A percentile compares a stretch with the other conserved stretches of the same genome.
phyloP scores from a whole-genome alignment of 2,888 invertebrate genomes.

The Philaethria dido region DNA sequence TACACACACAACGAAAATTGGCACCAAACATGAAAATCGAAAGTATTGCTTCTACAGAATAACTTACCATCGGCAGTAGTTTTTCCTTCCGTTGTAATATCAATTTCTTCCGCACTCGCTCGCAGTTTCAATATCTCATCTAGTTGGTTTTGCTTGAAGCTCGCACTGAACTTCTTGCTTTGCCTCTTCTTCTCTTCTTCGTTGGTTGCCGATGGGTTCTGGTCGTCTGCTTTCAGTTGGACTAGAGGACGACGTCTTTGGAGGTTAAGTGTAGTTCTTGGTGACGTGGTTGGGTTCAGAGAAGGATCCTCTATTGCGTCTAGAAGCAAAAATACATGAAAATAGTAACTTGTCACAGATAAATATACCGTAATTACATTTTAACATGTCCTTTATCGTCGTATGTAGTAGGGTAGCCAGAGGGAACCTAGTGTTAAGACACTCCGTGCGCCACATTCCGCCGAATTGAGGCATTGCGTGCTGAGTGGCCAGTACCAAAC shows the following conservation, averaged over 20 bases:
- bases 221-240: conserved; percentile 67
- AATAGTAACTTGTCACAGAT: no score
- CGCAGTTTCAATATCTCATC: conserved; percentile 63
- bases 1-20: neutral
- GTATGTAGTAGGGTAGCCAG: no score
- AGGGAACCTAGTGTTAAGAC: no score
- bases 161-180: conserved; percentile 77
- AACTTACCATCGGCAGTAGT: conserved; percentile 61
- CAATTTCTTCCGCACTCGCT: conserved; percentile 50
- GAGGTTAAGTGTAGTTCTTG: conserved; percentile 56
- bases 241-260: conserved; percentile 69
- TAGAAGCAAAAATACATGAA: conserved; percentile 39
- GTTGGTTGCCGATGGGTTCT: conserved; percentile 73
- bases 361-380: no score
- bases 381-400: no score
- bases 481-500: no score
- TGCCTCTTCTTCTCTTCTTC: conserved; percentile 75
- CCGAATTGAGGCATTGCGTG: no score
- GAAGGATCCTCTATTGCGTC: conserved; percentile 70
- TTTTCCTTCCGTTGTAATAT: conserved; percentile 60
- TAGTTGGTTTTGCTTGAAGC: conserved; percentile 72
- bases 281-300: conserved; percentile 52
- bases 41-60: conserved; percentile 8
- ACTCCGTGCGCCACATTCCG: no score
- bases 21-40: conserved; percentile 1